Evolutionary conservation across 1,140 invertebrate genomes (phyloP).

Genomic region (Sitophilus oryzae): DNA sequence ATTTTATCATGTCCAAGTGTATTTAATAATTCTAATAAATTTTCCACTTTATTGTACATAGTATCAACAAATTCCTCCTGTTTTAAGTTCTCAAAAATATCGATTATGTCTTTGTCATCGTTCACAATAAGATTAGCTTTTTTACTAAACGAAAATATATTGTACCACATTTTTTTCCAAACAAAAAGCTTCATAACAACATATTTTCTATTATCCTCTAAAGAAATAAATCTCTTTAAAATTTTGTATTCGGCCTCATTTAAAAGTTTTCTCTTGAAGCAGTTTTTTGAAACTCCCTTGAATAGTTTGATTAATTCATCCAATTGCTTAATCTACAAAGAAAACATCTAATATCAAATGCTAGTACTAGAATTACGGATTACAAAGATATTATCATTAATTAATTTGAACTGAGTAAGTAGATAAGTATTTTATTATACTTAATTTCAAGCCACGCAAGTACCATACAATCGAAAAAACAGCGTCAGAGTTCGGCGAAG

Average conservation of each 20-base stretch:
- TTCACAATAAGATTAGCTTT: constrained; percentile 12
- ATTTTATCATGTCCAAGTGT: neutral
- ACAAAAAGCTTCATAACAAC: constrained; percentile 18
- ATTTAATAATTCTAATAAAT: neutral
- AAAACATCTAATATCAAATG: no score
- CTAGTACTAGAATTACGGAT: no score
- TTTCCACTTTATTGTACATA: neutral
- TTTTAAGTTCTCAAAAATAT: constrained; percentile 15
- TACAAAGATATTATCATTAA: no score
- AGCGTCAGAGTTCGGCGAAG: no score
- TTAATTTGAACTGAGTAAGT: no score
- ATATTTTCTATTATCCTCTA: constrained; percentile 10
- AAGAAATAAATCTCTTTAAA: constrained; percentile 3
- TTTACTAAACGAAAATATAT: constrained; percentile 17
- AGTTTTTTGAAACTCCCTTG: neutral
- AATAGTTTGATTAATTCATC: neutral
- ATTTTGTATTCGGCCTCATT: neutral
- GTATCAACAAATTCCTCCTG: constrained; percentile 15
- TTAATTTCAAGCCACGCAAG: no score
- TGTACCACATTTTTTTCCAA: constrained; percentile 15
- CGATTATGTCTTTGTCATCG: constrained; percentile 7
- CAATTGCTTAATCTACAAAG: neutral
- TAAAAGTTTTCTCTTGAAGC: neutral
- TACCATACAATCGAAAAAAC: no score
- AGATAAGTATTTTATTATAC: no score